Evolutionary conservation across 2,888 invertebrate genomes (phyloP).

Genomic region (Seira ritae): DNA sequence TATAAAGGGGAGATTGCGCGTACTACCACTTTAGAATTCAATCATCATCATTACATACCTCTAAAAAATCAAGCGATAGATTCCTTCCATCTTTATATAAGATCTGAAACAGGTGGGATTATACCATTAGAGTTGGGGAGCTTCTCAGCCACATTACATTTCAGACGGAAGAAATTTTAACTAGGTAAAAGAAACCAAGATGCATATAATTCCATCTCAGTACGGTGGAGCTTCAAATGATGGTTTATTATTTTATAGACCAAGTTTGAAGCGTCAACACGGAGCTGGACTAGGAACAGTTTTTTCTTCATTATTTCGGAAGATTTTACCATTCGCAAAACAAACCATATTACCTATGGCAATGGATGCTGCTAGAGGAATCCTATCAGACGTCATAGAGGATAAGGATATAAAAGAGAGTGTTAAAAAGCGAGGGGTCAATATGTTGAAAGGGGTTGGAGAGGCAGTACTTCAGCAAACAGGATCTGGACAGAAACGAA

Average conservation of each 20-base stretch:
- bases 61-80: neutral
- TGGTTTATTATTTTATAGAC: slow-evolving; percentile 4
- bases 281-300: slow-evolving; percentile 37
- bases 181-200: slow-evolving; percentile 13
- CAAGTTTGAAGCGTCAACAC: slow-evolving; percentile 18
- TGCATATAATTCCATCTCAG: neutral
- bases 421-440: neutral
- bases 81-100: slow-evolving; percentile 8
- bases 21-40: neutral
- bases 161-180: neutral
- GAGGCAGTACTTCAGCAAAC: neutral
- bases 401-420: slow-evolving; percentile 16
- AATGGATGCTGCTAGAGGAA: neutral
- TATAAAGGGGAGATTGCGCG: neutral
- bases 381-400: neutral
- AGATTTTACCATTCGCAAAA: neutral
- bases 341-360: slow-evolving; percentile 4
- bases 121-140: slow-evolving; percentile 37
- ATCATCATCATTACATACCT: neutral
- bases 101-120: slow-evolving; percentile 12
- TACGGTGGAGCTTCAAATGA: neutral
- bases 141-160: slow-evolving; percentile 36
- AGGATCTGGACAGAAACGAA: neutral
- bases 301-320: neutral
- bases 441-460: slow-evolving; percentile 22